A percentile compares a stretch with the other conserved stretches of the same genome.
phyloP scores from a whole-genome alignment of 2,113 vertebrate genomes.

The Bufo bufo region DNA sequence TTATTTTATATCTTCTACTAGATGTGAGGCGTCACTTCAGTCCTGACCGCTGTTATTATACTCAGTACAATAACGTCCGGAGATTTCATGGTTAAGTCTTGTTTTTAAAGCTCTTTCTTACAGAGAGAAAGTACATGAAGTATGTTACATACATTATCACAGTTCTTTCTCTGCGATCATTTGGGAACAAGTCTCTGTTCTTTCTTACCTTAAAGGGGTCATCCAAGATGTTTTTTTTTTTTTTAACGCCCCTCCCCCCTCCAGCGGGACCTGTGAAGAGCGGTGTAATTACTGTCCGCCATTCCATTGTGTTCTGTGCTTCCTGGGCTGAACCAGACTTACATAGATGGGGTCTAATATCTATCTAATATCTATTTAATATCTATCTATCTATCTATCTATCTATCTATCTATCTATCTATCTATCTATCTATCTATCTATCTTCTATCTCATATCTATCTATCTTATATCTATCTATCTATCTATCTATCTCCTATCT shows the following conservation, averaged over 20 bases:
- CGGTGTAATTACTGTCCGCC: too few relatives aligned
- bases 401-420: too few relatives aligned
- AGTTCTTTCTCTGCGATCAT: background rate
- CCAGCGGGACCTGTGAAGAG: too few relatives aligned
- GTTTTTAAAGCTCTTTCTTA: background rate
- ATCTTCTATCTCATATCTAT: slow-evolving; percentile 41
- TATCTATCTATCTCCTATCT: background rate
- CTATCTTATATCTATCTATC: slow-evolving; percentile 50
- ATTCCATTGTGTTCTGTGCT: too few relatives aligned
- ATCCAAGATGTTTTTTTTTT: too few relatives aligned
- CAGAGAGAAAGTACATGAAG: background rate
- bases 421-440: background rate
- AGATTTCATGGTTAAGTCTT: slow-evolving; percentile 17
- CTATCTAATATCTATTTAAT: too few relatives aligned
- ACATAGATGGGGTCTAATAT: too few relatives aligned
- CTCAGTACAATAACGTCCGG: slow-evolving; percentile 39
- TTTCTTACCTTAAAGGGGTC: background rate
- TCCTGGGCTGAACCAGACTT: too few relatives aligned
- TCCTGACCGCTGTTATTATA: slow-evolving; percentile 50
- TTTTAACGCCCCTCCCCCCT: too few relatives aligned
- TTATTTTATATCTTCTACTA: slow-evolving; percentile 56
- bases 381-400: too few relatives aligned
- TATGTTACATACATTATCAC: background rate
- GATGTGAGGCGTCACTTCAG: slow-evolving; percentile 38
- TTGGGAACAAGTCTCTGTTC: background rate